phyloP scores from a whole-genome alignment of 1,140 invertebrate species.

The Polypedilum vanderplanki region DNA sequence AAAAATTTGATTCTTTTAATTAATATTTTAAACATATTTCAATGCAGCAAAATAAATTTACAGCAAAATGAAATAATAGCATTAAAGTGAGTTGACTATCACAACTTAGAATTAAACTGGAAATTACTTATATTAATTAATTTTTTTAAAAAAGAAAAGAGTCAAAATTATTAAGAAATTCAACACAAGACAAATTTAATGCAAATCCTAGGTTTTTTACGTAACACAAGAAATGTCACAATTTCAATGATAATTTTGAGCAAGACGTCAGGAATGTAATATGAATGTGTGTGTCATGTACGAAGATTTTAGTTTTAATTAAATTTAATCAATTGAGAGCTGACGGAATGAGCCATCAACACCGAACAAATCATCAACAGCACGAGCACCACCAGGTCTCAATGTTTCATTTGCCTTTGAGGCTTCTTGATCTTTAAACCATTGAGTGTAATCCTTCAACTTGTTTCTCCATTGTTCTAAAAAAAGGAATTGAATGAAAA shows the following conservation, averaged over 20 bases:
- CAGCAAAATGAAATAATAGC: not conserved
- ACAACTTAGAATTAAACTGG: not conserved
- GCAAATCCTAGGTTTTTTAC: not conserved
- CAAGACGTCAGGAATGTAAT: not conserved
- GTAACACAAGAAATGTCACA: not conserved
- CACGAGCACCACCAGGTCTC: slow-evolving; percentile 63
- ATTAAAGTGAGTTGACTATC: not conserved
- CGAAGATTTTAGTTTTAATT: not conserved
- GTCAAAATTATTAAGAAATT: not conserved
- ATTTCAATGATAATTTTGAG: not conserved
- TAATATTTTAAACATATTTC: too few species aligned
- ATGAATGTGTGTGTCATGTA: not conserved
- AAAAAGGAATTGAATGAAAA: slow-evolving; percentile 31
- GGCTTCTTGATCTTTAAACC: slow-evolving; percentile 66
- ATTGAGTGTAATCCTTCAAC: slow-evolving; percentile 61
- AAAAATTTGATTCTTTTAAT: not conserved
- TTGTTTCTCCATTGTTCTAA: slow-evolving; percentile 67
- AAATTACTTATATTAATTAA: too few species aligned
- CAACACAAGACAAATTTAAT: not conserved
- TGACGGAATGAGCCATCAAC: slow-evolving; percentile 76
- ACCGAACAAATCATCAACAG: slow-evolving; percentile 71
- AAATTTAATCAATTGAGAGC: slow-evolving; percentile 61
- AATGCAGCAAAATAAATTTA: not conserved
- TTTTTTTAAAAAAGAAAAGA: not conserved
- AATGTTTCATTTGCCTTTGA: slow-evolving; percentile 66